These are phyloP conservation scores for Helarctos malayanus DNA, from an alignment of 2,797 vertebrate genomes.

Conservation along the genomic window DNA sequence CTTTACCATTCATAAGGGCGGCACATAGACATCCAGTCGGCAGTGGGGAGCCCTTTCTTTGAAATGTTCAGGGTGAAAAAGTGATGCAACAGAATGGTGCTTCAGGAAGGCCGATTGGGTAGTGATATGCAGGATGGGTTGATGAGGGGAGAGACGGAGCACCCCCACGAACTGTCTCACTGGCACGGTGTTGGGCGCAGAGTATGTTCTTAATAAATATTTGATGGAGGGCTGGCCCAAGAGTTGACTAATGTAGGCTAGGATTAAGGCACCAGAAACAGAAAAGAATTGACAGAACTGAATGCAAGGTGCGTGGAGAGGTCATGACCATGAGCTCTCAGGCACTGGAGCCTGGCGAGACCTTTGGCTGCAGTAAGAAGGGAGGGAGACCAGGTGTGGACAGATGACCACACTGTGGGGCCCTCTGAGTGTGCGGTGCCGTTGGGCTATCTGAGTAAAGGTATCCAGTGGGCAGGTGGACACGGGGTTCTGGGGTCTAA, in stretches of 20 bases:
- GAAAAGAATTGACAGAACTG: not conserved
- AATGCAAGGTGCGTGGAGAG: not conserved
- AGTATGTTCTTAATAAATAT: not conserved
- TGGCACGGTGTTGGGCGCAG: not conserved
- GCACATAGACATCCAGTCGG: not conserved
- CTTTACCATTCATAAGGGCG: not conserved
- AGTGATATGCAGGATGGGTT: not conserved
- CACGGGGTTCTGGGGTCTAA: not conserved
- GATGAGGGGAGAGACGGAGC: not conserved
- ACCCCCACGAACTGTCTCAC: not conserved
- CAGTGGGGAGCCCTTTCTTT: not conserved
- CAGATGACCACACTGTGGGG: not conserved
- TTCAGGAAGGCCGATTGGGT: not conserved
- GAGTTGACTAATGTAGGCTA: not conserved
- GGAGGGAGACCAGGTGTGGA: not conserved
- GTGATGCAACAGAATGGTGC: not conserved
- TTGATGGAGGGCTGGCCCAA: not conserved
- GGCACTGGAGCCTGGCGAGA: not conserved
- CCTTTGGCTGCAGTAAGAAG: not conserved
- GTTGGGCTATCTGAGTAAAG: not conserved
- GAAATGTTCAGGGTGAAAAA: not conserved
- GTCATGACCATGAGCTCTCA: accelerated
- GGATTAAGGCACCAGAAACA: not conserved
- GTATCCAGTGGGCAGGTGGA: not conserved
- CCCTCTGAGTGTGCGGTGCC: not conserved